phyloP scores from a whole-genome alignment of 1,140 invertebrate genomes.

The Stegodyphus dumicola region DNA sequence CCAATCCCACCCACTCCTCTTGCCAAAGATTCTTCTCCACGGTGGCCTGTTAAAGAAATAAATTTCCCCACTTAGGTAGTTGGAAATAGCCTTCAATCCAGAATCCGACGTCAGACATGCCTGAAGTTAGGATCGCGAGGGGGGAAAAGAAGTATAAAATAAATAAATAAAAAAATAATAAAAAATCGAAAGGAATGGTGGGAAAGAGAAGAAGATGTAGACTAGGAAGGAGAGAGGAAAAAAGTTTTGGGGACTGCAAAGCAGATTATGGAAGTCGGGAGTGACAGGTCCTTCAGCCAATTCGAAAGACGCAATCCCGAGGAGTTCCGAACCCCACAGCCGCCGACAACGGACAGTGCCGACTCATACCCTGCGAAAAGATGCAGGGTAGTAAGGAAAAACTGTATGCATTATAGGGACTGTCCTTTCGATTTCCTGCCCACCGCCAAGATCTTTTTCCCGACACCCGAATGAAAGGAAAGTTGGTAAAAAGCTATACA shows the following conservation, averaged over 20 bases:
- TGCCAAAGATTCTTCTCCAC: not conserved
- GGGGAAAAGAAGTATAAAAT: not conserved
- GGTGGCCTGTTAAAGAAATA: slow-evolving; percentile 23
- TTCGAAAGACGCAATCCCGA: slow-evolving; percentile 31
- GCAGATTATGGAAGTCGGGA: slow-evolving; percentile 58
- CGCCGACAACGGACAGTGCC: slow-evolving; percentile 31
- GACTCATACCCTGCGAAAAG: not conserved
- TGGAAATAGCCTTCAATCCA: slow-evolving; percentile 41
- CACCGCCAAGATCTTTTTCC: not conserved
- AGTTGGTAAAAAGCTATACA: too few species aligned
- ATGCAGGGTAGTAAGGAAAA: not conserved
- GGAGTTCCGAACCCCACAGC: not conserved
- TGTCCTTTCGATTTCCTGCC: slow-evolving; percentile 1
- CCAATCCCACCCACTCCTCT: not conserved
- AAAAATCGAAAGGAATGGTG: not conserved
- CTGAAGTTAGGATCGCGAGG: slow-evolving; percentile 5
- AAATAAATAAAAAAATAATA: slow-evolving; percentile 18
- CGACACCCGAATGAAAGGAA: too few species aligned
- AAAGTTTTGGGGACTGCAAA: slow-evolving; percentile 30
- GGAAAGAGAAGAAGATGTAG: not conserved
- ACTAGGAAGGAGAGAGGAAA: slow-evolving; percentile 3
- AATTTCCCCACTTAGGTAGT: slow-evolving; percentile 31
- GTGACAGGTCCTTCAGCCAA: slow-evolving; percentile 59
- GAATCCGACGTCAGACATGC: slow-evolving; percentile 8
- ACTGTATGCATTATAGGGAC: slow-evolving; percentile 8